A percentile compares a stretch with the other conserved stretches of the same genome.
These are phyloP conservation scores for Bruchidius siliquastri DNA, from an alignment of 2,888 invertebrate genomes.

Conservation along the genomic window DNA sequence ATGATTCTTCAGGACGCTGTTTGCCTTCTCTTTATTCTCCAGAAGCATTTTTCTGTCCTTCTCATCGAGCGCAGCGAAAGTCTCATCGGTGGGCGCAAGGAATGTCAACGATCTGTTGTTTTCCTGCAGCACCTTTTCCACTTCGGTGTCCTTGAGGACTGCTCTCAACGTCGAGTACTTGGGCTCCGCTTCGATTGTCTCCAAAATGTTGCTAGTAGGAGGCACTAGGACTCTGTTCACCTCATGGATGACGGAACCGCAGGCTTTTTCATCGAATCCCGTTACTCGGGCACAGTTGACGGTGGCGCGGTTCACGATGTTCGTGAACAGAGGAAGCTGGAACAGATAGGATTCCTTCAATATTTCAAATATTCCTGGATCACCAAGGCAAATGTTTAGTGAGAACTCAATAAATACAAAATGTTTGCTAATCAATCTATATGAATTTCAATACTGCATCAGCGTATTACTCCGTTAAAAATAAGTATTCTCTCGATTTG, in stretches of 20 bases:
- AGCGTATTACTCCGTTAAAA: no score
- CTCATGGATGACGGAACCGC: conserved; percentile 64
- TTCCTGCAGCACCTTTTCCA: conserved; percentile 48
- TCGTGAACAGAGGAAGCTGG: conserved; percentile 53
- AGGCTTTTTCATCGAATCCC: conserved; percentile 59
- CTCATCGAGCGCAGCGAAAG: conserved; percentile 50
- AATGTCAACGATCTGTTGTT: conserved; percentile 51
- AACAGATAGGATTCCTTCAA: conserved; percentile 24
- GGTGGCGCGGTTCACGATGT: conserved; percentile 57
- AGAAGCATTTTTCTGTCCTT: conserved; percentile 46
- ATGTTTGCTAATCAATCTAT: no score
- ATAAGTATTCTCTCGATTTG: no score
- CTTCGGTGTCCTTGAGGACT: conserved; percentile 47
- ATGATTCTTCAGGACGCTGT: conserved; percentile 50
- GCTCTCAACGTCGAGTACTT: conserved; percentile 48
- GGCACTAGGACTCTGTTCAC: conserved; percentile 57
- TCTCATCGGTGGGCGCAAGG: conserved; percentile 56
- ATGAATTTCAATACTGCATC: no score
- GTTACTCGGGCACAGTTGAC: conserved; percentile 64
- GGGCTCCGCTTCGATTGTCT: conserved; percentile 47
- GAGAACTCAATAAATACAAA: no score
- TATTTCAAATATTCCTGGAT: no score
- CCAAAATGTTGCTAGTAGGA: conserved; percentile 49
- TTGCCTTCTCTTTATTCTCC: conserved; percentile 50
- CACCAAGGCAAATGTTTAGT: no score